Evolutionary conservation across 2,888 invertebrate species (phyloP).

Genomic region (Caenorhabditis sp.): DNA sequence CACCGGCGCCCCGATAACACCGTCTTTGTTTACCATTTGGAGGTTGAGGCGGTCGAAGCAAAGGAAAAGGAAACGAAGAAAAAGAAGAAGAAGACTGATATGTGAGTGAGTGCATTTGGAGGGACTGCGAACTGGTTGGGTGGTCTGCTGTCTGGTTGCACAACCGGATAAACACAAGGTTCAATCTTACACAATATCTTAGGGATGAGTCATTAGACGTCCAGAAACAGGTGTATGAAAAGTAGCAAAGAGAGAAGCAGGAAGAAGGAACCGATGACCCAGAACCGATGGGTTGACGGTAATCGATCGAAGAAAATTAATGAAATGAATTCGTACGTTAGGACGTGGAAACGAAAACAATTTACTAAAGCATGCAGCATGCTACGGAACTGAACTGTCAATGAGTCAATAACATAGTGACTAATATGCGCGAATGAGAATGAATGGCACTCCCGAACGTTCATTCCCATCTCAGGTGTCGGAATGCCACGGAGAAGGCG

Average conservation of each 20-base stretch:
- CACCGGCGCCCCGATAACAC: constrained; percentile 56
- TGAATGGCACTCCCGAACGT: constrained; percentile 32
- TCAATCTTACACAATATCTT: too few relatives aligned
- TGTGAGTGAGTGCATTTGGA: constrained; percentile 1
- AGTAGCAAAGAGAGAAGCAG: too few relatives aligned
- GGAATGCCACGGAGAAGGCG: constrained; percentile 23
- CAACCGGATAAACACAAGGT: not conserved
- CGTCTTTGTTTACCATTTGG: constrained; percentile 54
- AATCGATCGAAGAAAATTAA: too few relatives aligned
- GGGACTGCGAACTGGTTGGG: too few relatives aligned
- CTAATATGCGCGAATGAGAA: not conserved
- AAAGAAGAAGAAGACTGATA: constrained; percentile 29
- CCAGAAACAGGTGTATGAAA: too few relatives aligned
- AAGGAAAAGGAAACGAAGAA: constrained; percentile 9
- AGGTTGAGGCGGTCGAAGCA: constrained; percentile 41
- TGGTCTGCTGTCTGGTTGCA: not conserved
- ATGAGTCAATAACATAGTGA: constrained; percentile 10
- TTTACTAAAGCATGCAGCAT: not conserved
- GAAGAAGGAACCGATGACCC: constrained; percentile 22
- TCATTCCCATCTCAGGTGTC: constrained; percentile 47
- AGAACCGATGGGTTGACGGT: too few relatives aligned
- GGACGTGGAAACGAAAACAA: constrained; percentile 2
- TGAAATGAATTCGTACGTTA: too few relatives aligned
- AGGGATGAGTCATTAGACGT: too few relatives aligned
- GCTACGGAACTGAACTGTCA: not conserved